Base-by-base conservation (phyloP, 2,797 vertebrate species). In the Characodon lateralis region DNA sequence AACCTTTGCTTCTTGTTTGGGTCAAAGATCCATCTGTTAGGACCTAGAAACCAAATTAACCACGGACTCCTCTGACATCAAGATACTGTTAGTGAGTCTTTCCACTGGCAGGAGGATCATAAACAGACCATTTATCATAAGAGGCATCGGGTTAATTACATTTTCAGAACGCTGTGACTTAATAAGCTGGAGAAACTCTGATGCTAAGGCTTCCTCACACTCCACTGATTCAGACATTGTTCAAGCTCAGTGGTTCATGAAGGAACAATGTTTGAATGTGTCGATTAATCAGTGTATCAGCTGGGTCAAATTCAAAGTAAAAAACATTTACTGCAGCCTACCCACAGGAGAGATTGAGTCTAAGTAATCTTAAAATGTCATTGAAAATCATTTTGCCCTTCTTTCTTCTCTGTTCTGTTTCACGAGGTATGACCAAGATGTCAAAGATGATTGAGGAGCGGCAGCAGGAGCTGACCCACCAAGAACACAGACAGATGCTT, bases 391-490 rank as follows among this genome's bases (percentile, higher is more conserved):
- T 51, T 69, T 63, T 39, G 58, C 8, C 10, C 2, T 13, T 8
- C 24, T 50, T 55, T 73, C 39, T 46, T 75, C 2, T n/a, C 7
- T 69, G 12, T 72, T 41, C 35, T 35, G 35, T 71, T 22, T 87
- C 71, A 70, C 76, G 85, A 99, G 98, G 98, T 78, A 99, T 99
- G 98, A 99, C 98, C 4, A 99, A 99, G 93, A 99, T 99, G 98
- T 98, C 98, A 50, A 99, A 99, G 94, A 99, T 99, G 98, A 99
- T 99, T 78, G 98, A 99, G 2, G 98, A 99, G 89, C 94, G 98
- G 72, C 98, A 99, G 87, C 98, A 98, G 93, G 98, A 99, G 88
- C 89, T 99, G 91, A 99, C 98, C 2, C 98, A 99, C 85, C 98
- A 99, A 88, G 98, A 99, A 24, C 98, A 99, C 72, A 94, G 98